Base-by-base conservation (phyloP, 2,797 vertebrate genomes). In the Brachyalestes nurse region DNA sequence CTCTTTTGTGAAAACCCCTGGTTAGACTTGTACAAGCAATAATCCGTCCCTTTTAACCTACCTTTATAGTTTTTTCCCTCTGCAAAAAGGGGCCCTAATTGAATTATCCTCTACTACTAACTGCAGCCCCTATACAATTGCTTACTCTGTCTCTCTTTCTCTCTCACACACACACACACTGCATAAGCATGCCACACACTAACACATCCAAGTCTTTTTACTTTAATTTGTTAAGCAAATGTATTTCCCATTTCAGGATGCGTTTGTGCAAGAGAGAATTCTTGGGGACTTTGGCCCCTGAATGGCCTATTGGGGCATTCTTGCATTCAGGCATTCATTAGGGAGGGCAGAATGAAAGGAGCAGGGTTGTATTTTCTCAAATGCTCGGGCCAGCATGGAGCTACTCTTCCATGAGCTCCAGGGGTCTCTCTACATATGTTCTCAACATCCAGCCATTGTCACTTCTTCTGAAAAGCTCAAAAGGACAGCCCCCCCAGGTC, bases 181-280 rank as follows among this genome's bases (percentile, higher is more conserved):
- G 66, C 82, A 83, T 82, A 81, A 83, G 78, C 70, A 74, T 79
- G 60, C 83, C 82, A 81, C 80, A 84, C 83, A 85, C 81, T 72
- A 57, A 77, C 86, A 87, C 78, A 80, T 74, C 82, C 76, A 83
- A 90, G 88, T 88, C 90, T 88, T 96, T 34, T 97, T 97, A 95
- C 96, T 97, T 97, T 96, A 97, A 97, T 98, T 98, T 98, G 97
- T 97, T 97, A 98, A 96, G 97, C 96, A 98, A 97, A 97, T 97
- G 96, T 96, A 98, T 97, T 97, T 97, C 95, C 95, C 92, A 93
- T 96, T 96, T 96, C 95, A 95, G 95, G 95, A 96, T 96, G 96
- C 95, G 92, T 96, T 97, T 97, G 95, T 97, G 96, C 94, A 95
- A 84, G 93, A 93, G 93, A 92, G 95, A 95, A 95, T 96, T 95